A percentile compares a stretch with the other conserved stretches of the same genome.
phyloP scores from a whole-genome alignment of 2,113 vertebrate species.

The Rhadina sibilatrix region DNA sequence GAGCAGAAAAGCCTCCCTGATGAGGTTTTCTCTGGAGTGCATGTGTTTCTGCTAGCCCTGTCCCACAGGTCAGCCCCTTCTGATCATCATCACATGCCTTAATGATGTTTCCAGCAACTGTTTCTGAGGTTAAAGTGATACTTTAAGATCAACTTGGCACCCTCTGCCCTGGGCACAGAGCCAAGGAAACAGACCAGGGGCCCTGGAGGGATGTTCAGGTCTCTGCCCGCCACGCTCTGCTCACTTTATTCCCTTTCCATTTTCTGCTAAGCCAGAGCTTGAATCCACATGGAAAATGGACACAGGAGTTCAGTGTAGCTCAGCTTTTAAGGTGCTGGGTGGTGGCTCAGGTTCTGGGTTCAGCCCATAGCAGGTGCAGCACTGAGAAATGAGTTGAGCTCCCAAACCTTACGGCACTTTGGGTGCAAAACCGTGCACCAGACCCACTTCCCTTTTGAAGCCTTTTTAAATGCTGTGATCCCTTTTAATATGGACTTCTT shows the following conservation, averaged over 20 bases:
- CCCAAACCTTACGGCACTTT: background rate
- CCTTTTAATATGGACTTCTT: background rate
- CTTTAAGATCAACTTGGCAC: constrained; percentile 42
- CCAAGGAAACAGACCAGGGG: constrained; percentile 19
- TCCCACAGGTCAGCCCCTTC: background rate
- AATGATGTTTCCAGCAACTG: constrained; percentile 40
- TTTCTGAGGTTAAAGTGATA: constrained; percentile 16
- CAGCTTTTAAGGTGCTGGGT: background rate
- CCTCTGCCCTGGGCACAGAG: background rate
- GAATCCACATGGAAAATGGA: background rate
- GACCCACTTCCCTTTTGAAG: background rate
- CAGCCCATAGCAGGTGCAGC: background rate
- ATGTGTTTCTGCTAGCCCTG: background rate
- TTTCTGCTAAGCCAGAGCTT: background rate
- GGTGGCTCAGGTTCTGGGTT: background rate
- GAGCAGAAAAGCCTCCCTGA: background rate
- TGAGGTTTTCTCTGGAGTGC: background rate
- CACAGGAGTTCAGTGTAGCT: accelerated
- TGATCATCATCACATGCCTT: background rate
- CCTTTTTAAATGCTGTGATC: background rate
- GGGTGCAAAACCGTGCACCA: background rate
- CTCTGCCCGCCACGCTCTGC: accelerated
- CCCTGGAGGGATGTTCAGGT: background rate
- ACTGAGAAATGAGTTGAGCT: background rate
- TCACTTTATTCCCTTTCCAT: background rate